Conservation (phyloP, 2,797 vertebrate genomes). For the Darevskia mixta region DNA sequence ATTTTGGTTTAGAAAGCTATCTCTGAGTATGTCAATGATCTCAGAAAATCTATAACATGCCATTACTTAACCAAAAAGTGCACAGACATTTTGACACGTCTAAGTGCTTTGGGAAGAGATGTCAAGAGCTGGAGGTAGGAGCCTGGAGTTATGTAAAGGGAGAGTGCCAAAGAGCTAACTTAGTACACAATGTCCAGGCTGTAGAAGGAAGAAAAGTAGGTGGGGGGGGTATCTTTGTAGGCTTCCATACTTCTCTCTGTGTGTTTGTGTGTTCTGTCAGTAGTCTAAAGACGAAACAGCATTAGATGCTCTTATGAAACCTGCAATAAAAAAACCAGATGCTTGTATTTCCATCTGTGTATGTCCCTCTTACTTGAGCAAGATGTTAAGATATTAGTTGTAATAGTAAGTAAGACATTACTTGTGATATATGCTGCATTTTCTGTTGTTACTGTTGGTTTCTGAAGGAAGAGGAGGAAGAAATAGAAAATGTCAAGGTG, state of each 20-base stretch:
- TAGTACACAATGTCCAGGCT: background rate
- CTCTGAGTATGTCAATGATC: constrained; percentile 28
- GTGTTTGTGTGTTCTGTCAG: too few relatives aligned
- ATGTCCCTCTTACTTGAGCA: constrained; percentile 48
- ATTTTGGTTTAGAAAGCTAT: constrained; percentile 27
- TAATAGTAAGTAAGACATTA: background rate
- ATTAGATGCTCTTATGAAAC: constrained; percentile 12
- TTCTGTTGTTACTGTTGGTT: background rate
- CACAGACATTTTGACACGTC: constrained; percentile 11
- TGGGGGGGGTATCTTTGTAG: background rate
- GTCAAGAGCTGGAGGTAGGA: background rate
- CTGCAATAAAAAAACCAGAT: constrained; percentile 18
- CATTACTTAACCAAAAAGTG: constrained; percentile 23
- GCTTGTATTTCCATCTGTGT: constrained; percentile 47
- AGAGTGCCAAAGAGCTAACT: background rate
- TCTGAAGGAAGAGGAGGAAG: background rate
- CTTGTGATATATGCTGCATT: constrained; percentile 55
- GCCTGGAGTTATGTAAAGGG: background rate
- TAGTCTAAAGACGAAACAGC: too few relatives aligned
- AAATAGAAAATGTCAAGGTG: background rate
- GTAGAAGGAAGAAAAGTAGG: fast-evolving
- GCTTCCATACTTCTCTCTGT: background rate
- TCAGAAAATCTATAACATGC: constrained; percentile 6
- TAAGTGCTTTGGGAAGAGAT: constrained; percentile 28
- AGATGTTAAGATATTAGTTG: background rate